phyloP scores from a whole-genome alignment of 1,140 invertebrate genomes.

The Dysdera silvatica region DNA sequence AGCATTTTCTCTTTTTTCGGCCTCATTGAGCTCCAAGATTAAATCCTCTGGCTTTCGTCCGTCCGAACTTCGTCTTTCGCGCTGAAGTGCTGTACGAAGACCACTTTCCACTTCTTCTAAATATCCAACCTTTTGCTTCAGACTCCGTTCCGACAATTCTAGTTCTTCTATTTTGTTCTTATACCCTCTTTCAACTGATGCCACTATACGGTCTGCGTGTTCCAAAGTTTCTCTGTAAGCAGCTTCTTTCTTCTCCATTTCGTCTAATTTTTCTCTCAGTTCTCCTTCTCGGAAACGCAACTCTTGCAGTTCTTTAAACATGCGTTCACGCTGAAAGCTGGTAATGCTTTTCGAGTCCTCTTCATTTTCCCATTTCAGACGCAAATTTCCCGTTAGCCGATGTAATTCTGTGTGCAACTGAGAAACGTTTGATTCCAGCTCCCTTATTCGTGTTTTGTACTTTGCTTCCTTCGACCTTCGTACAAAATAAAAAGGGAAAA shows the following conservation, averaged over 20 bases:
- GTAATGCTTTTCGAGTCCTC: not conserved
- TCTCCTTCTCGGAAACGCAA: constrained; percentile 11
- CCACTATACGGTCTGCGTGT: constrained; percentile 63
- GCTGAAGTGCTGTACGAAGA: constrained; percentile 30
- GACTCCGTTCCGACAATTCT: constrained; percentile 35
- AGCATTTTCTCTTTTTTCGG: constrained; percentile 31
- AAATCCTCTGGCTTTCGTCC: constrained; percentile 35
- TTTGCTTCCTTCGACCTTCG: constrained; percentile 22
- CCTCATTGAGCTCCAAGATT: constrained; percentile 35
- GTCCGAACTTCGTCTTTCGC: constrained; percentile 30
- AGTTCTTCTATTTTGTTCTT: constrained; percentile 46
- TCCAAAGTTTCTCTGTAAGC: constrained; percentile 63
- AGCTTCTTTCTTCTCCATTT: constrained; percentile 56
- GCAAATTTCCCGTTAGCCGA: constrained; percentile 7
- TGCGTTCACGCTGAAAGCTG: constrained; percentile 7
- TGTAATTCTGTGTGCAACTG: constrained; percentile 22
- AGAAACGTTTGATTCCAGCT: constrained; percentile 22
- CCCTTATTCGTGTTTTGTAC: constrained; percentile 23
- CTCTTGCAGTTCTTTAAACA: constrained; percentile 10
- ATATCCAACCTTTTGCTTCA: constrained; percentile 32
- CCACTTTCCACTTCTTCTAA: constrained; percentile 37
- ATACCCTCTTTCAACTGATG: constrained; percentile 58
- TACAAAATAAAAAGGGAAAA: not conserved
- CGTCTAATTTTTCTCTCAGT: constrained; percentile 50
- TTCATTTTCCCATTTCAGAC: constrained; percentile 4